Evolutionary conservation across 2,113 vertebrate genomes (phyloP).

Genomic region (Osmerus eperlanus): DNA sequence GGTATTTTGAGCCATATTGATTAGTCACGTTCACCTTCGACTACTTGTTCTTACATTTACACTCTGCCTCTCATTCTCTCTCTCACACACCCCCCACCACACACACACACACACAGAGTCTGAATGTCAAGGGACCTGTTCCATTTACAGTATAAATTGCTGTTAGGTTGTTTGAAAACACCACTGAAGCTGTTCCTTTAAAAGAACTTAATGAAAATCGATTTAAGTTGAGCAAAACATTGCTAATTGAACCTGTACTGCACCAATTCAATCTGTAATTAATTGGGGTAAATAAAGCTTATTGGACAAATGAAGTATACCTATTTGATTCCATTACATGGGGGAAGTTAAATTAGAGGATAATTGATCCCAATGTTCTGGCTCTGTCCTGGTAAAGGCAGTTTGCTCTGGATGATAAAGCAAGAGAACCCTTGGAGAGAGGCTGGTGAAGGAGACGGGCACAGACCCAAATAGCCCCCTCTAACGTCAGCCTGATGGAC

Average conservation of each 20-base stretch:
- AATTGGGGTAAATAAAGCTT: slow-evolving; percentile 67
- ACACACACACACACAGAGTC: slow-evolving; percentile 14
- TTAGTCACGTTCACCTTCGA: slow-evolving; percentile 50
- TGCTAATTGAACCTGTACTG: slow-evolving; percentile 65
- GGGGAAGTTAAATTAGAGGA: slow-evolving; percentile 62
- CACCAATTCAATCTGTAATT: slow-evolving; percentile 66
- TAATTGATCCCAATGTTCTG: slow-evolving; percentile 53
- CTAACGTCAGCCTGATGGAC: too few relatives aligned
- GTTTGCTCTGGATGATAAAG: slow-evolving; percentile 35
- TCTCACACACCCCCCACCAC: not conserved
- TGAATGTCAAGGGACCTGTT: slow-evolving; percentile 38
- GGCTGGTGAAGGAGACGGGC: not conserved
- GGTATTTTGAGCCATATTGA: slow-evolving; percentile 68
- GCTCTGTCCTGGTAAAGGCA: slow-evolving; percentile 38
- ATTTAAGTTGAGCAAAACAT: slow-evolving; percentile 62
- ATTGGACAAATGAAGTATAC: slow-evolving; percentile 69
- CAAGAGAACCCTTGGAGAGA: slow-evolving; percentile 29
- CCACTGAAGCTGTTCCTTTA: slow-evolving; percentile 35
- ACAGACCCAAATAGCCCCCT: not conserved
- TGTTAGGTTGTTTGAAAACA: too few relatives aligned
- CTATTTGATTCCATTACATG: slow-evolving; percentile 67
- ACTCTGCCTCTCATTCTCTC: not conserved
- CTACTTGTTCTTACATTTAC: slow-evolving; percentile 27
- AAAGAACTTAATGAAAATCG: slow-evolving; percentile 62
- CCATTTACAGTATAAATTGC: slow-evolving; percentile 37